Percentiles rank a stretch among this genome's conserved stretches.
phyloP scores from a whole-genome alignment of 2,888 invertebrate genomes.

The Fragum whitleyi region DNA sequence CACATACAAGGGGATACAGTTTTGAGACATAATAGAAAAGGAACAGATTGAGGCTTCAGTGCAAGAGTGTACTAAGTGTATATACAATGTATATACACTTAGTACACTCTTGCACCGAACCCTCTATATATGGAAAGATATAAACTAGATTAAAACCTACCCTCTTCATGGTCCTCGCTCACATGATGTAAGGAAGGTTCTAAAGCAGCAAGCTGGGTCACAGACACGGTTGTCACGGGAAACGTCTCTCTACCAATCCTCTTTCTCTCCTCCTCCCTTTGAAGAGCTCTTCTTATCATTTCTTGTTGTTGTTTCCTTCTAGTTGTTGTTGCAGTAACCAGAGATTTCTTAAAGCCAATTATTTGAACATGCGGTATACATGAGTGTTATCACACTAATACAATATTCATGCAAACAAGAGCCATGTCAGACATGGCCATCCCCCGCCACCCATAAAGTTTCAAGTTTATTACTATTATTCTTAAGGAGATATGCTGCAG shows the following conservation, averaged over 20 bases:
- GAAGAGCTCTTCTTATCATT: constrained; percentile 96
- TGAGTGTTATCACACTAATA: constrained; percentile 5
- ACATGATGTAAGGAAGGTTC: constrained; percentile 95
- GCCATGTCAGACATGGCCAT: no score
- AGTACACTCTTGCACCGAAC: no score
- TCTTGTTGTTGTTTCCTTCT: constrained; percentile 99
- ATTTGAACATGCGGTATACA: not conserved
- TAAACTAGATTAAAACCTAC: constrained; percentile 62
- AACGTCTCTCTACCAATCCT: constrained; percentile 97
- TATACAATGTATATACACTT: no score
- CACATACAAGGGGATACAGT: no score
- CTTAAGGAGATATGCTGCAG: no score
- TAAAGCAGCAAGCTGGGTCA: constrained; percentile 96
- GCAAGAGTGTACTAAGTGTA: no score
- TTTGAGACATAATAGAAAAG: no score
- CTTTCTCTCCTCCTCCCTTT: constrained; percentile 98
- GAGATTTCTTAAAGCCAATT: constrained; percentile 87
- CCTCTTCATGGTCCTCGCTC: constrained; percentile 85
- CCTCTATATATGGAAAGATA: no score
- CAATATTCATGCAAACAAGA: no score
- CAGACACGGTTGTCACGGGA: constrained; percentile 97
- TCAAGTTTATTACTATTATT: no score
- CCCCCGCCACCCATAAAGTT: no score
- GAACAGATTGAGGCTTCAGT: no score
- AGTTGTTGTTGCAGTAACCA: constrained; percentile 99